Conservation (phyloP, 2,797 vertebrate species). For the Esox lucius region DNA sequence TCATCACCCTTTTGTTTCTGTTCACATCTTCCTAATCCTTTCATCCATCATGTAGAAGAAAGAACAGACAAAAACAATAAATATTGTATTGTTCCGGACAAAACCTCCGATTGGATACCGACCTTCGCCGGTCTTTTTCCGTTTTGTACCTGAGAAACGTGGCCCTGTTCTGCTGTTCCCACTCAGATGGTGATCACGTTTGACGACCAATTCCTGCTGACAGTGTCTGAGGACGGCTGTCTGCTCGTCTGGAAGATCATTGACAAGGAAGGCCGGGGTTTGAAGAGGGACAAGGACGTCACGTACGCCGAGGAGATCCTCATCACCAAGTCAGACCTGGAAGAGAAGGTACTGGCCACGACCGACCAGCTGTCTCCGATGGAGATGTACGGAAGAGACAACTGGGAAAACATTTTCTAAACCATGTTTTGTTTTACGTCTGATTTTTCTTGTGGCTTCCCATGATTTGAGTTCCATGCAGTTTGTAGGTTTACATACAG, state of each 20-base stretch:
- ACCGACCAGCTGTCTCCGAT: background rate
- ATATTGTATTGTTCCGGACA: background rate
- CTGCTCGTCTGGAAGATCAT: conserved; percentile 87
- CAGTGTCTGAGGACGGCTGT: conserved; percentile 84
- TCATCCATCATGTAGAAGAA: background rate
- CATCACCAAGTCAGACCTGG: conserved; percentile 87
- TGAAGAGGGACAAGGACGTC: conserved; percentile 79
- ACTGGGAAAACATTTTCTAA: background rate
- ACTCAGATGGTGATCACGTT: conserved; percentile 85
- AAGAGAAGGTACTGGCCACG: conserved; percentile 86
- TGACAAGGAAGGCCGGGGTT: conserved; percentile 79
- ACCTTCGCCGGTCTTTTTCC: background rate
- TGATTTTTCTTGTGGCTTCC: background rate
- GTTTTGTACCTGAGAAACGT: background rate
- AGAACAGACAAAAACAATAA: no score
- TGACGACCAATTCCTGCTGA: conserved; percentile 88
- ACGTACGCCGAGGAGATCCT: conserved; percentile 88
- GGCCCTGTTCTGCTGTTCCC: background rate
- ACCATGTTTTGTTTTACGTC: background rate
- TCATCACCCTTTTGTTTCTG: background rate
- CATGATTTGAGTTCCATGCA: background rate
- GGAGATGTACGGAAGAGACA: background rate
- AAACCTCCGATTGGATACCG: background rate
- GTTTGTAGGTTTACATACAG: no score
- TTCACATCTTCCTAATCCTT: background rate